phyloP scores from a whole-genome alignment of 2,797 vertebrate genomes.

The Setipinna tenuifilis region DNA sequence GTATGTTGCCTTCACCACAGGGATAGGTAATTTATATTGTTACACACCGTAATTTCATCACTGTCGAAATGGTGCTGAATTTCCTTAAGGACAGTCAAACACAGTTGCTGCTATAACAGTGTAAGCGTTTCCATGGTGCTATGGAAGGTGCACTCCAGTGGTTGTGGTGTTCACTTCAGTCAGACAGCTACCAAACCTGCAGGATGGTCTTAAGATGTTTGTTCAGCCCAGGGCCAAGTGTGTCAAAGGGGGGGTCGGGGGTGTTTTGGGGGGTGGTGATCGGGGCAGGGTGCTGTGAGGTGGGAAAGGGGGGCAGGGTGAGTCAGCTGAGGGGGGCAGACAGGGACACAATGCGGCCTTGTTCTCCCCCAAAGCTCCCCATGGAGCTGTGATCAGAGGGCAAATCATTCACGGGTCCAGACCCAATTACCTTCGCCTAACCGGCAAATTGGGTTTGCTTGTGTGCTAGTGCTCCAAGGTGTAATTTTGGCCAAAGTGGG shows the following conservation, averaged over 20 bases:
- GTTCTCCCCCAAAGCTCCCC: not conserved
- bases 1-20: constrained; percentile 45
- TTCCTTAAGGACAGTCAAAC: not conserved
- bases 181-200: not conserved
- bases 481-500: not conserved
- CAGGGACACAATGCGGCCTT: not conserved
- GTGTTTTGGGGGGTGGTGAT: not conserved
- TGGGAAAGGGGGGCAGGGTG: not conserved
- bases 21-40: constrained; percentile 64
- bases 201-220: constrained; percentile 6
- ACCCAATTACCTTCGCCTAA: constrained; percentile 1
- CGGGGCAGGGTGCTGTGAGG: no score
- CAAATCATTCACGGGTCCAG: constrained; percentile 6
- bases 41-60: constrained; percentile 54
- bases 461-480: not conserved
- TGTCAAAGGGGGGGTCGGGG: not conserved
- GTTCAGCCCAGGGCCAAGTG: not conserved
- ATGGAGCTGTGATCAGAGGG: not conserved
- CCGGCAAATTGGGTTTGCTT: constrained; percentile 8
- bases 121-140: constrained; percentile 25
- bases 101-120: constrained; percentile 29
- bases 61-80: constrained; percentile 55
- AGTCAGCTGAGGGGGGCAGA: not conserved
- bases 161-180: not conserved
- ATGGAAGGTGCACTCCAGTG: not conserved